Evolutionary conservation across 2,888 invertebrate genomes (phyloP).

Genomic region (Cephus sareptanus): DNA sequence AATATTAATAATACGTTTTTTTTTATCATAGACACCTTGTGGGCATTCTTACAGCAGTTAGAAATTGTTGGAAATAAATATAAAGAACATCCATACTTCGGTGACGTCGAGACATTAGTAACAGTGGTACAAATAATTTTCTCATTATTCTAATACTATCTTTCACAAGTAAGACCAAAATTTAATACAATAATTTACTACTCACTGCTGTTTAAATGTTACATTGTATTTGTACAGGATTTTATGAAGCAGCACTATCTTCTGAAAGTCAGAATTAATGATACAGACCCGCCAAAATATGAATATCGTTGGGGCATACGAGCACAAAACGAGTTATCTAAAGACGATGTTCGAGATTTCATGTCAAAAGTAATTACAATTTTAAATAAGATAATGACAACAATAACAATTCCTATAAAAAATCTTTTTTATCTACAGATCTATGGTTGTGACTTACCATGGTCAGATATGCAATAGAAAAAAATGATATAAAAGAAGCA

Average conservation of each 20-base stretch:
- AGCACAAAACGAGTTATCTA: slow-evolving; percentile 68
- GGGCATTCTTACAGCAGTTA: slow-evolving; percentile 67
- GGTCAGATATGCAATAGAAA: not conserved
- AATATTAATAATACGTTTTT: slow-evolving; percentile 11
- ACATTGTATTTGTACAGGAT: slow-evolving; percentile 53
- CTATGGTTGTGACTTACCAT: not conserved
- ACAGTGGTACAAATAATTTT: not conserved
- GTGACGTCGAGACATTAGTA: slow-evolving; percentile 44
- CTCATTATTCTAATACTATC: not conserved
- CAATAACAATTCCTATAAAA: not conserved
- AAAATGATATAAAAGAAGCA: not conserved
- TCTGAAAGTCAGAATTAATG: slow-evolving; percentile 45
- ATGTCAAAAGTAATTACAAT: slow-evolving; percentile 65
- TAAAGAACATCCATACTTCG: slow-evolving; percentile 43
- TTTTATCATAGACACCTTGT: slow-evolving; percentile 67
- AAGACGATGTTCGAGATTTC: slow-evolving; percentile 67
- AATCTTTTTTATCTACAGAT: not conserved
- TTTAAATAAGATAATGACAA: not conserved
- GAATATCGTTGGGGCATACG: slow-evolving; percentile 70
- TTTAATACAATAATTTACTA: not conserved
- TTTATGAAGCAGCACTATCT: slow-evolving; percentile 55
- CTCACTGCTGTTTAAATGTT: not conserved
- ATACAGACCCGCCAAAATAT: slow-evolving; percentile 62
- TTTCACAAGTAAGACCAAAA: not conserved
- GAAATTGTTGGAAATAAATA: slow-evolving; percentile 65